These are phyloP conservation scores for Arbacia lixula DNA, from an alignment of 53 echinoderm and acorn worm species.

Conservation along the genomic window DNA sequence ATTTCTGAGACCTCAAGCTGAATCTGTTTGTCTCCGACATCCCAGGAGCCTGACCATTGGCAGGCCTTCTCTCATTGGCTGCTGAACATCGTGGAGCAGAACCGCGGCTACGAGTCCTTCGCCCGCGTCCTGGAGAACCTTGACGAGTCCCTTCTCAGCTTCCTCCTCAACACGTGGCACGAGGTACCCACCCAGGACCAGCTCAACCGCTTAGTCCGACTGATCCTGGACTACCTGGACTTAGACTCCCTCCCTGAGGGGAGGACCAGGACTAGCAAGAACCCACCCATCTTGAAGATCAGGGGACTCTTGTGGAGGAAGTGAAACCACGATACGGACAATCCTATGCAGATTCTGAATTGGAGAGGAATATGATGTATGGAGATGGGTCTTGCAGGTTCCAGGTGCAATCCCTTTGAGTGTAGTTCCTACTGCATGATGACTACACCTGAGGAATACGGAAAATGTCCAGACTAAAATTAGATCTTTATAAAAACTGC, in stretches of 20 bases:
- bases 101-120: constrained; percentile 65
- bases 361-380: no score
- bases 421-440: no score
- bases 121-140: constrained; percentile 72
- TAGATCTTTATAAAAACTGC: no score
- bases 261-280: constrained; percentile 55
- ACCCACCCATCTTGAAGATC: constrained; percentile 53
- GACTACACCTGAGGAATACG: no score
- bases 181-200: constrained; percentile 72
- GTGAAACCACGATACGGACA: no score
- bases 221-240: constrained; percentile 74
- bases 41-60: constrained; percentile 70
- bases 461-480: no score
- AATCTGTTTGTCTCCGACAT: no score
- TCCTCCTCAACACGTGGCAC: constrained; percentile 84
- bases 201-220: constrained; percentile 48
- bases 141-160: constrained; percentile 62
- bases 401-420: no score
- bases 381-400: no score
- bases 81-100: constrained; percentile 83
- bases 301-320: constrained; percentile 46
- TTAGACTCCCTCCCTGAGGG: constrained; percentile 63
- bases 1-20: no score
- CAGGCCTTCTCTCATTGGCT: constrained; percentile 81
- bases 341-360: no score